These are phyloP conservation scores for Eupristina koningsbergeri DNA, from an alignment of 1,140 invertebrate genomes.

Conservation along the genomic window DNA sequence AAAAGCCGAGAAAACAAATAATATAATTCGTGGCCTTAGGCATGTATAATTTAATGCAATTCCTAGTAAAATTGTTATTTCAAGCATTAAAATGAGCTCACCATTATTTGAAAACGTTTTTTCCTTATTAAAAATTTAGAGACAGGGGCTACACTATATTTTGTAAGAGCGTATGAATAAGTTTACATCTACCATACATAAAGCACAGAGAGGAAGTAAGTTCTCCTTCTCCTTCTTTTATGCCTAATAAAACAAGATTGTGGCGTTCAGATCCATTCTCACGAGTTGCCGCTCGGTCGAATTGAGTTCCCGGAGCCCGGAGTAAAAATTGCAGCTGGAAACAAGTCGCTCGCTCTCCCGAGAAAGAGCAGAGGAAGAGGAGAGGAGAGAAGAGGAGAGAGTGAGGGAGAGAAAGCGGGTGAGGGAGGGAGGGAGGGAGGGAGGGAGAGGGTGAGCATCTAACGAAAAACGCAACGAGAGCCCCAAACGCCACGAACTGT, in stretches of 20 bases:
- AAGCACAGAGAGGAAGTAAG: neutral
- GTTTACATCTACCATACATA: neutral
- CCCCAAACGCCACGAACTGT: neutral
- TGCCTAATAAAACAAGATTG: slow-evolving; percentile 53
- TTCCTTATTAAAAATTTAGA: slow-evolving; percentile 17
- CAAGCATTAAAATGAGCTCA: neutral
- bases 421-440: no score
- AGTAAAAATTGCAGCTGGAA: slow-evolving; percentile 47
- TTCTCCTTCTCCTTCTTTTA: slow-evolving; percentile 10
- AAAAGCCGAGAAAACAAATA: neutral
- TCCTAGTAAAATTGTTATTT: neutral
- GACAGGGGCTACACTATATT: neutral
- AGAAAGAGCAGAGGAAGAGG: slow-evolving; percentile 16
- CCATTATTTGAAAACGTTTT: neutral
- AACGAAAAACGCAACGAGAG: slow-evolving; percentile 34
- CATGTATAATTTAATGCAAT: neutral
- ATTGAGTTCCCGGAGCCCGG: slow-evolving; percentile 33
- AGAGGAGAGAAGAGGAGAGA: no score
- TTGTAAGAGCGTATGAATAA: slow-evolving; percentile 5
- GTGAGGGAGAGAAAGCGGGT: no score
- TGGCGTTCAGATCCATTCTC: slow-evolving; percentile 32
- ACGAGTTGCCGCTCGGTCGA: slow-evolving; percentile 19
- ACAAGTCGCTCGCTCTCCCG: slow-evolving; percentile 34
- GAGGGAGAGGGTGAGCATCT: no score
- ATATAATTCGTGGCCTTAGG: neutral